phyloP scores from a whole-genome alignment of 2,888 invertebrate species.

The Aspidiotus destructor region DNA sequence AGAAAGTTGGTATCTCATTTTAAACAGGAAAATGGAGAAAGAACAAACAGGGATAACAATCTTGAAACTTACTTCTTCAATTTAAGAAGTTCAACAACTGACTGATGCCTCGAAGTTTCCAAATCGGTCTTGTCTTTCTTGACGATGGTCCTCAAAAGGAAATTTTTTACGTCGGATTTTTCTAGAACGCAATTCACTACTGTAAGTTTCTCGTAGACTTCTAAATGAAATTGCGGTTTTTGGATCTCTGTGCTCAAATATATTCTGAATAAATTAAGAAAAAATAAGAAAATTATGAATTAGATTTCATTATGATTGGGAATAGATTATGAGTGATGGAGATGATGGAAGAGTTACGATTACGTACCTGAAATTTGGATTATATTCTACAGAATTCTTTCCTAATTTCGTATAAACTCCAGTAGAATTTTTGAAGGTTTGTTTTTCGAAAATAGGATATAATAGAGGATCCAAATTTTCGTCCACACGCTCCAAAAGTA shows the following conservation, averaged over 20 bases:
- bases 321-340: too few relatives aligned
- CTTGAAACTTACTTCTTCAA: conserved; percentile 14
- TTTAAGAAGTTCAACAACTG: conserved; percentile 9
- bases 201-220: conserved; percentile 83
- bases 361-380: conserved; percentile 61
- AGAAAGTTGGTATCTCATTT: background rate
- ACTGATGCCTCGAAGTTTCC: conserved; percentile 76
- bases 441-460: conserved; percentile 79
- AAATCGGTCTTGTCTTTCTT: conserved; percentile 84
- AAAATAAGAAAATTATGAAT: too few relatives aligned
- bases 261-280: conserved; percentile 48
- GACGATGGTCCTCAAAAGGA: conserved; percentile 79
- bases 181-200: conserved; percentile 90
- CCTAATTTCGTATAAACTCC: conserved; percentile 80
- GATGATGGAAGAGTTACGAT: too few relatives aligned
- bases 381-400: conserved; percentile 83
- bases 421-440: conserved; percentile 82
- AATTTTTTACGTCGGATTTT: conserved; percentile 76
- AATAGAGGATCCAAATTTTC: conserved; percentile 86
- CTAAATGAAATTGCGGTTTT: conserved; percentile 90
- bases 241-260: conserved; percentile 88
- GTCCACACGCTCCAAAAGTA: conserved; percentile 80
- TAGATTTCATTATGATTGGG: too few relatives aligned
- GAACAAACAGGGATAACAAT: background rate
- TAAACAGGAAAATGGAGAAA: background rate